Conservation (phyloP, 2,888 invertebrate species). For the Pseudolycoriella hygida region DNA sequence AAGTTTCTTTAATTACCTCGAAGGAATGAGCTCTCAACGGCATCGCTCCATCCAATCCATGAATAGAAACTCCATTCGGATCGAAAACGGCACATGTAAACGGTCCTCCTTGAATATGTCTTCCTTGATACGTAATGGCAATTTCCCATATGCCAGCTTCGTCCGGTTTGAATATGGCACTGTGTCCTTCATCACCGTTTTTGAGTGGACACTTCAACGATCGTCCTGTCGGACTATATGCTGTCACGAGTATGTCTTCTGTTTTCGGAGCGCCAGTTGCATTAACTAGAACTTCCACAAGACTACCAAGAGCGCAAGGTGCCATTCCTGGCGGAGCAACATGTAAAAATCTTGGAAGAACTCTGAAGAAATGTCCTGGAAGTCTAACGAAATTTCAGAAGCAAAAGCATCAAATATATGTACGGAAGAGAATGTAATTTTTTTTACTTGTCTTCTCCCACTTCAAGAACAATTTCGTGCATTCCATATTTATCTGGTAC, state of each 20-base stretch:
- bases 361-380: conserved; percentile 63
- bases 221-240: conserved; percentile 77
- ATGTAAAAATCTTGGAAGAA: conserved; percentile 69
- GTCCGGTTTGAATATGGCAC: conserved; percentile 92
- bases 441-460: conserved; percentile 39
- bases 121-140: conserved; percentile 86
- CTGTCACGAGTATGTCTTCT: conserved; percentile 81
- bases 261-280: conserved; percentile 62
- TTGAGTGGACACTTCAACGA: conserved; percentile 67
- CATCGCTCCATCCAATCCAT: conserved; percentile 64
- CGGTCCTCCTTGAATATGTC: conserved; percentile 91
- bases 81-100: conserved; percentile 93
- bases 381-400: conserved; percentile 11
- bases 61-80: conserved; percentile 72
- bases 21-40: conserved; percentile 80
- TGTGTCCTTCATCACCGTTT: conserved; percentile 75
- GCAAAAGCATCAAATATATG: neutral
- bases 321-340: conserved; percentile 87
- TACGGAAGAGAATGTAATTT: too few relatives aligned
- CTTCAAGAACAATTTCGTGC: conserved; percentile 61
- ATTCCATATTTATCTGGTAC: conserved; percentile 82
- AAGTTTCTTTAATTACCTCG: conserved; percentile 29
- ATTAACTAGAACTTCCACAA: conserved; percentile 86
- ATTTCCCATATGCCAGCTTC: conserved; percentile 97
- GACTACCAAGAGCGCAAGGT: conserved; percentile 85